Evolutionary conservation across 2,797 vertebrate species (phyloP).

Genomic region (Schizopygopsis malacanthus): DNA sequence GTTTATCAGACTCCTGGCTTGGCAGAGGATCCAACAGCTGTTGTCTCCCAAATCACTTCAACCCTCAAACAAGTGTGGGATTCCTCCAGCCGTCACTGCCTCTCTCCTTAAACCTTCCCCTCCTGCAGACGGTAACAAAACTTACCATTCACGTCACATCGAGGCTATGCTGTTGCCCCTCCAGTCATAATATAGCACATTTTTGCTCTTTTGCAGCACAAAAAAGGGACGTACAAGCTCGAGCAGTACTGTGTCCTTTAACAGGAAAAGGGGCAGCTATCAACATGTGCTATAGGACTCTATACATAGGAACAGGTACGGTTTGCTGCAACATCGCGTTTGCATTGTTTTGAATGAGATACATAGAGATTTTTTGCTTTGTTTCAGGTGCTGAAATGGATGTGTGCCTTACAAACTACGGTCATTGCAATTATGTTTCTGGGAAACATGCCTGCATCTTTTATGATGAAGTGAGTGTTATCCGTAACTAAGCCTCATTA

Average conservation of each 20-base stretch:
- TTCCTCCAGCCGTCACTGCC: constrained; percentile 50
- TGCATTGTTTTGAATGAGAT: neutral
- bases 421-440: constrained; percentile 97
- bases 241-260: constrained; percentile 88
- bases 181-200: neutral
- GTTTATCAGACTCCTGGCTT: constrained; percentile 94
- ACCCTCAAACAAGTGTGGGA: constrained; percentile 57
- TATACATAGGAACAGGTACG: constrained; percentile 89
- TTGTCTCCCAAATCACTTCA: constrained; percentile 87
- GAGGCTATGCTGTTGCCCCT: neutral
- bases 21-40: constrained; percentile 99
- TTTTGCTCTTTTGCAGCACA: constrained; percentile 68
- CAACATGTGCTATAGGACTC: constrained; percentile 89
- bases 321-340: neutral
- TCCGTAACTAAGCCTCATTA: neutral
- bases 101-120: constrained; percentile 73
- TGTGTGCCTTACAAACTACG: constrained; percentile 99
- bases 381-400: constrained; percentile 97
- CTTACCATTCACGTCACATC: neutral
- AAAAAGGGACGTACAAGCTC: constrained; percentile 85
- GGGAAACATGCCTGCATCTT: constrained; percentile 99
- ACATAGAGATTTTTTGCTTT: neutral
- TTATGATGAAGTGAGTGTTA: constrained; percentile 89
- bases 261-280: constrained; percentile 83
- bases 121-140: constrained; percentile 50